Evolutionary conservation across 2,113 vertebrate genomes (phyloP).

Genomic region (Corvus cornix): DNA sequence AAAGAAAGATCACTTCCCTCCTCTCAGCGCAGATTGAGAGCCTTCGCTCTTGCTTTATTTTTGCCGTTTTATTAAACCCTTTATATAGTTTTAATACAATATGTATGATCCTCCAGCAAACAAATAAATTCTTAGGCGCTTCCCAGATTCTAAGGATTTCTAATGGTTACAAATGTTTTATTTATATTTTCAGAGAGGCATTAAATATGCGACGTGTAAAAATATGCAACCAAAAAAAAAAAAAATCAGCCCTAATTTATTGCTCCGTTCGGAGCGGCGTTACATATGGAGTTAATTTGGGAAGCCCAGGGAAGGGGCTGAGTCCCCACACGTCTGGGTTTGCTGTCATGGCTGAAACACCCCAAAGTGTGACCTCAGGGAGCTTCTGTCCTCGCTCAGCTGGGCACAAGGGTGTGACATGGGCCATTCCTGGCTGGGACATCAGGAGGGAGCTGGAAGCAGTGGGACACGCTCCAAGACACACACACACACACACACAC

Average conservation of each 20-base stretch:
- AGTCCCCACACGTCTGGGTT: background rate
- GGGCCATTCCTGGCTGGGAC: background rate
- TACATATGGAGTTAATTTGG: conserved; percentile 37
- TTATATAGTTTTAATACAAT: conserved; percentile 80
- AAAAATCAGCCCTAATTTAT: conserved; percentile 16
- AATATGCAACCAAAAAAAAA: conserved; percentile 31
- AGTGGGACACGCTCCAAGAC: accelerated
- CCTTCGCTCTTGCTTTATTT: conserved; percentile 65
- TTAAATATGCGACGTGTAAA: conserved; percentile 50
- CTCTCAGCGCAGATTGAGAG: conserved; percentile 54
- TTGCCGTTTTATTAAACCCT: conserved; percentile 78
- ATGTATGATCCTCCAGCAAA: conserved; percentile 73
- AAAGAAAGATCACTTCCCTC: conserved; percentile 77
- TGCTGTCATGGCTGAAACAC: background rate
- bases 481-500: no score
- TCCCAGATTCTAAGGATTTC: conserved; percentile 66
- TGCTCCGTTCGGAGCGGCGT: background rate
- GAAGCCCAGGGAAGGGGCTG: background rate
- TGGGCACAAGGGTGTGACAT: accelerated
- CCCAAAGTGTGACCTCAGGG: background rate
- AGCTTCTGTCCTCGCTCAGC: accelerated
- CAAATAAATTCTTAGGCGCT: conserved; percentile 75
- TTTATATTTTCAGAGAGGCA: conserved; percentile 73
- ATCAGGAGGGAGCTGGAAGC: background rate
- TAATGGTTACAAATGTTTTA: conserved; percentile 73